Conservation (phyloP, 2,797 vertebrate genomes). For the Falco cherrug region DNA sequence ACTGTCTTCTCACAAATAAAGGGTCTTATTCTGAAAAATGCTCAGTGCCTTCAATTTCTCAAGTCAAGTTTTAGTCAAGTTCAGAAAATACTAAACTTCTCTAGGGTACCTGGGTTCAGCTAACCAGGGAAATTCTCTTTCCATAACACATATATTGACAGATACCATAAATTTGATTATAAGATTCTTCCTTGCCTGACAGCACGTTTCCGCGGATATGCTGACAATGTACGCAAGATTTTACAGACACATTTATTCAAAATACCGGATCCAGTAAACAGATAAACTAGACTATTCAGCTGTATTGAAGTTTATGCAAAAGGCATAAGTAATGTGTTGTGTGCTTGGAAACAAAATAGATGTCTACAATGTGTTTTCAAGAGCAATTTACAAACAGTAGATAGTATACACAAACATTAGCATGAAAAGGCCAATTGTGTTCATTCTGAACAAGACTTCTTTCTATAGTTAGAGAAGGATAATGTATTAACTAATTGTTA, state of each 20-base stretch:
- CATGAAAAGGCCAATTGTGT: not conserved
- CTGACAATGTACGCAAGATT: not conserved
- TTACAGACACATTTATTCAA: not conserved
- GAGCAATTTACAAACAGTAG: not conserved
- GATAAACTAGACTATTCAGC: not conserved
- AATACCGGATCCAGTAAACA: not conserved
- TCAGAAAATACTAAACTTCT: not conserved
- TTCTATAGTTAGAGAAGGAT: not conserved
- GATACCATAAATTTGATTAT: not conserved
- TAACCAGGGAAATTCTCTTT: not conserved
- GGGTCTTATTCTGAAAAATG: not conserved
- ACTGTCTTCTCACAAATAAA: not conserved
- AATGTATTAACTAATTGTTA: not conserved
- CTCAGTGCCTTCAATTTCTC: not conserved
- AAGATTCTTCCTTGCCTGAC: not conserved
- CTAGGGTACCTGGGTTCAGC: not conserved
- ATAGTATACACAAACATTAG: not conserved
- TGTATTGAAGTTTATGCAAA: not conserved
- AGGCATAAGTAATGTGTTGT: not conserved
- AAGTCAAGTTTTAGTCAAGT: not conserved
- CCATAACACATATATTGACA: not conserved
- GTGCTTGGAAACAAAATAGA: not conserved
- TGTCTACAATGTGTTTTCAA: not conserved
- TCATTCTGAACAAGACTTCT: not conserved
- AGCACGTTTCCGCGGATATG: not conserved